Evolutionary conservation across 1,140 invertebrate genomes (phyloP).

Genomic region (Drosophila mauritiana): DNA sequence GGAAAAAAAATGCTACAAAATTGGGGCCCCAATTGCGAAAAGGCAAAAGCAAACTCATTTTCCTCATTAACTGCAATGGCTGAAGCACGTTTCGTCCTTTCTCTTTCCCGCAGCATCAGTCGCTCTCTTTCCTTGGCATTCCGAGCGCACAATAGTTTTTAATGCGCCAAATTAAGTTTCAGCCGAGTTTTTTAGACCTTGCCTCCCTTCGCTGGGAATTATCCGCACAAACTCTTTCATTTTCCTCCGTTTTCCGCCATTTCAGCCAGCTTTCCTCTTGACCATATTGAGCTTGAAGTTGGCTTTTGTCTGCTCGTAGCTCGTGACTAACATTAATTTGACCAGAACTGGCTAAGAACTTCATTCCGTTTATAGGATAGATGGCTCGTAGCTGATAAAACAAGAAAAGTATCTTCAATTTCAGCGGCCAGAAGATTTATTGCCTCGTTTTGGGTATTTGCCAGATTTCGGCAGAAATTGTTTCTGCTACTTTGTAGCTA

Average conservation of each 20-base stretch:
- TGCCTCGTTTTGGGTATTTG: conserved; percentile 68
- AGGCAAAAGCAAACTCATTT: conserved; percentile 42
- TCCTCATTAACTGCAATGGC: conserved; percentile 62
- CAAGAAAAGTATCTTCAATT: conserved; percentile 70
- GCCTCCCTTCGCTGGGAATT: conserved; percentile 36
- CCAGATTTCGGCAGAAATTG: conserved; percentile 48
- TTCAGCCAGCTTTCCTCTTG: conserved; percentile 19
- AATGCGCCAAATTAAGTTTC: conserved; percentile 79
- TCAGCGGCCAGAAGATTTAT: conserved; percentile 64
- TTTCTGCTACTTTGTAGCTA: conserved; percentile 26
- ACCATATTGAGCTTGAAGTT: conserved; percentile 73
- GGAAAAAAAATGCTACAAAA: conserved; percentile 23
- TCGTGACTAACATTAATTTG: conserved; percentile 81
- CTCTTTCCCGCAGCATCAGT: conserved; percentile 3
- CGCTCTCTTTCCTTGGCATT: conserved; percentile 14
- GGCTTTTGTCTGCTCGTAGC: conserved; percentile 56
- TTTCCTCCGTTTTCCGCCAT: conserved; percentile 15
- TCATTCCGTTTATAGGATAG: conserved; percentile 56
- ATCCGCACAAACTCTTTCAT: conserved; percentile 57
- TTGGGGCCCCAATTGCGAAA: conserved; percentile 37
- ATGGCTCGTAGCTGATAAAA: conserved; percentile 59
- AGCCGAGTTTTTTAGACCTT: conserved; percentile 18
- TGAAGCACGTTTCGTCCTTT: conserved; percentile 53
- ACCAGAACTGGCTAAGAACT: conserved; percentile 65
- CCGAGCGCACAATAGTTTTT: conserved; percentile 69